Base-by-base conservation (phyloP, 2,888 invertebrate species). In the Netelia fuscicornis region DNA sequence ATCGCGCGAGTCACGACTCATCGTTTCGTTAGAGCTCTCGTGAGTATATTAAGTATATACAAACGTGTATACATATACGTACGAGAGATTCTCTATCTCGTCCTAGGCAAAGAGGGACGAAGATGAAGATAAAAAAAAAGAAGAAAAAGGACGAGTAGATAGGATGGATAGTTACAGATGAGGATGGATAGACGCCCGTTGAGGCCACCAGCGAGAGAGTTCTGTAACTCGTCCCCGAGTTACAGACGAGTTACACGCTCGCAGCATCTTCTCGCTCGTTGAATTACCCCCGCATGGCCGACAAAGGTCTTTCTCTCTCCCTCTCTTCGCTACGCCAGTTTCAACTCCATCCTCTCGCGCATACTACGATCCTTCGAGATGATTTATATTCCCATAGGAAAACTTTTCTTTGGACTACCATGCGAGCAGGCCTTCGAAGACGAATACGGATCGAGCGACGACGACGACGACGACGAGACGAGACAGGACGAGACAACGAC, bases 311-410 rank as follows among this genome's bases (percentile, higher is more conserved):
- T 3, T 48, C 48, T 10, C 13, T 65, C 42, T 42, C 25, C 10
- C 2, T 62, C 11, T 62, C 10, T 62, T 3, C 17, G 44, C 17
- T 74, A 70, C 3, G 37, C 10, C 9, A 25, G n/a, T 42, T n/a
- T 67, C 17, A 44, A 25, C 13, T 13, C 20, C 8, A 37, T 20
- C 20, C 0, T 44, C 54, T 5, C 42, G 25, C 56, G 37, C 25
- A 54, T 20, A 2, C 65, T 42, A 6, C 64, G 23, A 67, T 77
- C 42, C 30, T 44, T 17, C 37, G 56, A 68, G 74, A 85, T 86
- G 86, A 86, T 86, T 86, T 83, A 86, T 81, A 58, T 44, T 67
- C 44, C 44, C 76, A 67, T 77, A 25, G 67, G n/a, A 42, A 67
- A 44, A 58, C 3, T 30, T 67, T 20, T 44, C 67, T 2, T 5